Evolutionary conservation across 1,140 invertebrate genomes (phyloP).

Genomic region (Argopecten irradians): DNA sequence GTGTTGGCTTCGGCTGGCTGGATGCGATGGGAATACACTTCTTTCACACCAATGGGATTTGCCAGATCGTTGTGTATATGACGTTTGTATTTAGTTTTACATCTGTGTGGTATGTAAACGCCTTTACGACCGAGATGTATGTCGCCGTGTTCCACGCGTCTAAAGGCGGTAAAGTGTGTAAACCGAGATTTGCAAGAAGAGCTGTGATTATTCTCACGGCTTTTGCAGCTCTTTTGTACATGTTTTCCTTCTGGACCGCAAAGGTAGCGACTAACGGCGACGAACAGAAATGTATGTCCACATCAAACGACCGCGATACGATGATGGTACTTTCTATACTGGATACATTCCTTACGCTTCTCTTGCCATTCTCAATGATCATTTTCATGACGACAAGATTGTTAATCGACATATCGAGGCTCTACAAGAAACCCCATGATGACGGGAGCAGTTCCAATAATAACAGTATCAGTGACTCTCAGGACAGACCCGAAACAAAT

Average conservation of each 20-base stretch:
- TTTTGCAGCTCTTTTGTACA: constrained; percentile 60
- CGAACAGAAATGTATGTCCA: constrained; percentile 47
- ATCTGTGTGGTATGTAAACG: constrained; percentile 75
- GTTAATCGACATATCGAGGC: constrained; percentile 65
- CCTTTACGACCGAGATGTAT: constrained; percentile 75
- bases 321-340: constrained; percentile 80
- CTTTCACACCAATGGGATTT: constrained; percentile 67
- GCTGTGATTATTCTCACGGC: constrained; percentile 54
- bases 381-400: constrained; percentile 82
- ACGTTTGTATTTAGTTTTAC: constrained; percentile 74
- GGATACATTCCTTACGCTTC: constrained; percentile 80
- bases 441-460: not conserved
- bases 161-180: constrained; percentile 66
- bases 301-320: constrained; percentile 56
- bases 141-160: constrained; percentile 72
- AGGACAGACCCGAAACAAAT: not conserved
- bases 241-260: constrained; percentile 63
- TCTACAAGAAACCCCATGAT: constrained; percentile 42
- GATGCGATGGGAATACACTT: constrained; percentile 77
- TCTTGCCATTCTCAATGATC: constrained; percentile 80
- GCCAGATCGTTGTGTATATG: constrained; percentile 71
- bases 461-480: constrained; percentile 11
- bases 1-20: constrained; percentile 80
- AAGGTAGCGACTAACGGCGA: constrained; percentile 41
- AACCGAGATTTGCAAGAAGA: constrained; percentile 54